Percentiles rank a stretch among this genome's conserved stretches.
phyloP scores from a whole-genome alignment of 2,113 vertebrate species.

The Micromys minutus region DNA sequence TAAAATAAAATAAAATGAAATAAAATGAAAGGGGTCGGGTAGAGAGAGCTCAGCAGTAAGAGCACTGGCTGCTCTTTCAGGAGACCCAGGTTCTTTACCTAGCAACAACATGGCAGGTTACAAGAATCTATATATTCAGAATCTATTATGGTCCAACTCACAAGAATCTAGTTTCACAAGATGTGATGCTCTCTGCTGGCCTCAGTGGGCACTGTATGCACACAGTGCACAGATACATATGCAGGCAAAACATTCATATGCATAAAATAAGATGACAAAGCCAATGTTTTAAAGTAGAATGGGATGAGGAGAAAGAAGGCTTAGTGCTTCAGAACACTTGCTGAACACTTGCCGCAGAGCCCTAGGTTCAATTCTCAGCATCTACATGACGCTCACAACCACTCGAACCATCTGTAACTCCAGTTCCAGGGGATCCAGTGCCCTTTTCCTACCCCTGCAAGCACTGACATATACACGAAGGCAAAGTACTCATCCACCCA shows the following conservation, averaged over 20 bases:
- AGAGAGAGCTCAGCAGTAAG: neutral
- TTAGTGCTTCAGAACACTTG: neutral
- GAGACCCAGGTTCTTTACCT: neutral
- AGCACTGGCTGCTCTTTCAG: neutral
- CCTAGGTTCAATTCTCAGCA: neutral
- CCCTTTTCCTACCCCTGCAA: neutral
- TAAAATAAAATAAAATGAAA: no score
- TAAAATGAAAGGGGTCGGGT: no score
- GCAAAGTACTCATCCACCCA: neutral
- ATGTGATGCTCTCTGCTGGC: neutral
- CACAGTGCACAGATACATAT: neutral
- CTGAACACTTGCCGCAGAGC: neutral
- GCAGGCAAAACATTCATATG: neutral
- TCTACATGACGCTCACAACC: neutral
- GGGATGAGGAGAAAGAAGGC: neutral
- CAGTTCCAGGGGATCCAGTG: neutral
- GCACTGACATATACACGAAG: neutral
- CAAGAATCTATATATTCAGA: neutral
- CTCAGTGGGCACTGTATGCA: neutral
- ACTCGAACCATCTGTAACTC: neutral
- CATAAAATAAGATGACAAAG: neutral
- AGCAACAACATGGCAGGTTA: neutral
- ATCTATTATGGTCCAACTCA: no score
- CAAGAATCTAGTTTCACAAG: neutral
- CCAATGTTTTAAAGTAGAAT: neutral